Base-by-base conservation (phyloP, 30 jellyfish, hydroid and myxozoan genomes). In the Turritopsis rubra region DNA sequence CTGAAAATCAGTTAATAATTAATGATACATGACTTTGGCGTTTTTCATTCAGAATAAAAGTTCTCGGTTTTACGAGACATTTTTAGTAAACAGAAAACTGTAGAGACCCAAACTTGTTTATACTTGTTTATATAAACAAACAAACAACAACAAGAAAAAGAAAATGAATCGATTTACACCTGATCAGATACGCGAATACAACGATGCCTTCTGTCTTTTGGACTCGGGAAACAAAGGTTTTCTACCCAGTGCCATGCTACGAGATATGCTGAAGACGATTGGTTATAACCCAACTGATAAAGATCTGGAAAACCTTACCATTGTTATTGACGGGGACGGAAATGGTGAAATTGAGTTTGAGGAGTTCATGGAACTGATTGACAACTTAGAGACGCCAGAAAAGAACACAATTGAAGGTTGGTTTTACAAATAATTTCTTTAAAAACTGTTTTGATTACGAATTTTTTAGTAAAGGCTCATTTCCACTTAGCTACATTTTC, bases 151-250 rank as follows among this genome's bases (percentile, higher is more conserved):
- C n/a, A n/a, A n/a, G n/a, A n/a, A n/a, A n/a, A n/a, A n/a, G n/a
- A 41, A 41, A 41, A 68, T 68, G 77, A 68, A 68, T 68, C 28
- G 77, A 68, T 68, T 68, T 68, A 68, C 77, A 7, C 77, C 77
- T 7, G 77, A 68, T 68, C 77, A 68, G 30, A 68, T 68, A n/a
- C 77, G 77, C 16, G 77, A 68, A 68, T 68, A 68, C 21, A 68
- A 68, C 77, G 77, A 68, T 68, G 77, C 77, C 31, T 68, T 68
- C 21, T 68, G 77, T 19, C 30, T 68, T n/a, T 27, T 68, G 77
- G 77, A 68, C 77, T 0, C 77, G 31, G 31, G 30, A 9, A 68
- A 68, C 77, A 68, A 68, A 68, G 77, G 77, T n/a, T 68, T 68
- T 19, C 9, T 68, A 8, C 30, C 30, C 17, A 68, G 77, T 22